Evolutionary conservation across 2,797 vertebrate species (phyloP), one percentile per base, ranked within the genome.

Genomic region (Xerus rutilus): DNA sequence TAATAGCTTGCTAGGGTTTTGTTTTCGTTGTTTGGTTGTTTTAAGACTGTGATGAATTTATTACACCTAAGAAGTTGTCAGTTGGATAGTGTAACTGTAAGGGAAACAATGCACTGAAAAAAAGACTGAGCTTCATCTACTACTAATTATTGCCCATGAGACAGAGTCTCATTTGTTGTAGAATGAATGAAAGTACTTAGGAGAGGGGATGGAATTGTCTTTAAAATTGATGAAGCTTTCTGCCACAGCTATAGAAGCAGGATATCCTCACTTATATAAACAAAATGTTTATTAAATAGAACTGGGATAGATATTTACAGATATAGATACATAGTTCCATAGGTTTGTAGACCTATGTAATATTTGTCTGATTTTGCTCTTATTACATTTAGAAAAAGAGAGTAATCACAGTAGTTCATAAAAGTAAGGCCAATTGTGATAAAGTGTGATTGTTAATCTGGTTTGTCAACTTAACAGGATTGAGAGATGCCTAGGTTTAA

Each of bases 341-440:
- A n/a, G 25, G 35, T 39, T 43, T n/a, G 1, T 0, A 21, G 7
- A 25, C 12, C 2, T 52, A 3, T 54, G 30, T 64, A n/a, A 4
- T 73, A 14, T 25, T 5, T 20, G 2, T 45, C 35, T 83, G n/a
- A 47, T 13, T 43, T 23, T 4, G 35, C 49, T 86, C 3, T 0
- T 73, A 23, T 28, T 47, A 6, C 1, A 14, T 32, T 88, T 85
- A 79, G 7, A 0, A 12, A 65, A 87, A 67, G 6, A 59, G 5
- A 52, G 7, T 28, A 32, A 69, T 86, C 7, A 82, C 12, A 62
- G 1, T 23, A 45, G 77, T 57, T 85, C 4, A 85, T 54, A 23
- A 91, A 85, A 77, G 21, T 82, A 86, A 49, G 21, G 0, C 7
- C 5, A 92, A 5, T 54, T 67, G 73, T 52, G 45, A 43, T 14